Evolutionary conservation across 2,113 vertebrate genomes (phyloP).

Genomic region (Aegypius monachus): DNA sequence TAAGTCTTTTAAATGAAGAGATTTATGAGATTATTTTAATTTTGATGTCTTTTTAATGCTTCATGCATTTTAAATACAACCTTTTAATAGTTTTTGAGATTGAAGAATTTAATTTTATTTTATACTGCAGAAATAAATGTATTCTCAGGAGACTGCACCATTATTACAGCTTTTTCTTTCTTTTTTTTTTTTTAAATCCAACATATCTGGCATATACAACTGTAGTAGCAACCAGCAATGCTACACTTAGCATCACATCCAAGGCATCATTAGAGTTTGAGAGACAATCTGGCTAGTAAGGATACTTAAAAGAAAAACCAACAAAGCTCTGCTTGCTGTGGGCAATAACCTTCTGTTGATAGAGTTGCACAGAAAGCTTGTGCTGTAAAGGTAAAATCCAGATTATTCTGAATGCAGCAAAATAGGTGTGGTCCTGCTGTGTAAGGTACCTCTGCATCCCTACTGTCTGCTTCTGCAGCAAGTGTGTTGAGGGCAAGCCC

Average conservation of each 20-base stretch:
- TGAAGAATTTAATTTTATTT: slow-evolving; percentile 82
- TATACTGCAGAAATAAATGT: slow-evolving; percentile 78
- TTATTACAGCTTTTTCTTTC: slow-evolving; percentile 73
- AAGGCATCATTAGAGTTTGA: background rate
- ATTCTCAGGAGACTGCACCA: slow-evolving; percentile 84
- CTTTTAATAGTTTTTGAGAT: slow-evolving; percentile 82
- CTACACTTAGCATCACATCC: background rate
- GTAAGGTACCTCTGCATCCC: background rate
- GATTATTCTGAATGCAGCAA: background rate
- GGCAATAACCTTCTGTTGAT: background rate
- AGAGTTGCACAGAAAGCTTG: background rate
- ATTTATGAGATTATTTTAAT: slow-evolving; percentile 86
- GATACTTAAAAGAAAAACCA: background rate
- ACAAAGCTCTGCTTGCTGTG: background rate
- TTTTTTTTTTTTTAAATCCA: slow-evolving; percentile 28
- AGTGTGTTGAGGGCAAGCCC: background rate
- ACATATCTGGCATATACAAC: background rate
- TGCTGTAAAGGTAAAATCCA: background rate
- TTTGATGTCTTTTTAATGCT: slow-evolving; percentile 86
- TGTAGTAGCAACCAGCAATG: background rate
- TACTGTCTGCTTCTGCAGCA: background rate
- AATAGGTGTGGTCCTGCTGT: background rate
- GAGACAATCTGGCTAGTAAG: background rate
- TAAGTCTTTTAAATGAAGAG: slow-evolving; percentile 81
- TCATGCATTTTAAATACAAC: slow-evolving; percentile 84